Evolutionary conservation across 2,113 vertebrate species (phyloP).

Genomic region (Halichoeres trimaculatus): DNA sequence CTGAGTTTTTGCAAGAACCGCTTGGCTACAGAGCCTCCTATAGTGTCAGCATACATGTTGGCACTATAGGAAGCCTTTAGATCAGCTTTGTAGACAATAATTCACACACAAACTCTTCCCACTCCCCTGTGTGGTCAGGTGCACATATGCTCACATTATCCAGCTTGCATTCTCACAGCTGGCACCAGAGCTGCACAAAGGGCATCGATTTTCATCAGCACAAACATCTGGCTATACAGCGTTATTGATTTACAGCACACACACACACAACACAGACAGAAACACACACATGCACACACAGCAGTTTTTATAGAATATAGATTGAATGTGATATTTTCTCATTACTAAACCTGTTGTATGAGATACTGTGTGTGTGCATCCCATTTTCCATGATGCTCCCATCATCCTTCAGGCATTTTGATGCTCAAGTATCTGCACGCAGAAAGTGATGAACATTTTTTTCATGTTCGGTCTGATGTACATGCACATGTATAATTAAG

Average conservation of each 20-base stretch:
- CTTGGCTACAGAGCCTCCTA: too few species aligned
- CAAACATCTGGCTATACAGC: constrained; percentile 62
- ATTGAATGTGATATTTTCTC: constrained; percentile 42
- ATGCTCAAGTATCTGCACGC: constrained; percentile 21
- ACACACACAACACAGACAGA: constrained; percentile 1
- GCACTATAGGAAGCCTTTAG: not conserved
- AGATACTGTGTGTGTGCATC: not conserved
- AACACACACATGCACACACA: constrained; percentile 27
- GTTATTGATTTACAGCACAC: constrained; percentile 64
- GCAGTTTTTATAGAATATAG: constrained; percentile 54
- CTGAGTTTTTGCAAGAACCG: not conserved
- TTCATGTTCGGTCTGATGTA: not conserved
- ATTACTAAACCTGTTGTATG: constrained; percentile 21
- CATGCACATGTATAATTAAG: not conserved
- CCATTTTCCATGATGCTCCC: constrained; percentile 24
- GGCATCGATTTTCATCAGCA: constrained; percentile 69
- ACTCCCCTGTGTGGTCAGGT: not conserved
- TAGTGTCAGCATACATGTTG: too few species aligned
- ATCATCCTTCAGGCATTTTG: constrained; percentile 20
- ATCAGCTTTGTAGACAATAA: not conserved
- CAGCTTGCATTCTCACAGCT: constrained; percentile 12
- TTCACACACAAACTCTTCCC: not conserved
- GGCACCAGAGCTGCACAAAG: constrained; percentile 46
- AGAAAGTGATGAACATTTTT: not conserved
- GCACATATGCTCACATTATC: not conserved